These are phyloP conservation scores for Autographa pulchrina DNA, from an alignment of 2,888 invertebrate genomes.

Conservation along the genomic window DNA sequence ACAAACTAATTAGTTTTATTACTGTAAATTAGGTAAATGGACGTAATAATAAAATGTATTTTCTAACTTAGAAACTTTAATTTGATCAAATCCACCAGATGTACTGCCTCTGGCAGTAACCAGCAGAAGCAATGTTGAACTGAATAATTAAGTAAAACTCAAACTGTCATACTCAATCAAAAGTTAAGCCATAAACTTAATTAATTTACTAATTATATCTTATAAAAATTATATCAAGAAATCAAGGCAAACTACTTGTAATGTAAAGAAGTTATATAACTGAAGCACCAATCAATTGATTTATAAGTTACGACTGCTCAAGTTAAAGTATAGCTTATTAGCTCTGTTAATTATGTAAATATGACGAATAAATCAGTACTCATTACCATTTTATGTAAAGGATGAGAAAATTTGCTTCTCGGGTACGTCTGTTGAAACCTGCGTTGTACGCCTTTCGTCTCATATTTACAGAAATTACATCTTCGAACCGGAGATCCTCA, in stretches of 20 bases:
- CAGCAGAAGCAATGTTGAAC: too few relatives aligned
- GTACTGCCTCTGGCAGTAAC: too few relatives aligned
- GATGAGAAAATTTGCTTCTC: constrained; percentile 14
- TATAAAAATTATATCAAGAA: neutral
- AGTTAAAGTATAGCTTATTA: constrained; percentile 31
- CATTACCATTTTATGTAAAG: constrained; percentile 33
- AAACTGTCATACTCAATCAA: too few relatives aligned
- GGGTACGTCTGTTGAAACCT: constrained; percentile 13
- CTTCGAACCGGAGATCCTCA: constrained; percentile 69
- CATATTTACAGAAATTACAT: constrained; percentile 65
- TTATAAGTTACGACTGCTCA: constrained; percentile 20
- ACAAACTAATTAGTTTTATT: constrained; percentile 23
- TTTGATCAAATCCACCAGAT: too few relatives aligned
- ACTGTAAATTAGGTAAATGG: neutral
- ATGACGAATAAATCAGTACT: constrained; percentile 28
- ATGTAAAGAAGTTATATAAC: neutral
- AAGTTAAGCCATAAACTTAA: too few relatives aligned
- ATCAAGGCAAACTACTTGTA: neutral
- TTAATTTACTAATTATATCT: too few relatives aligned
- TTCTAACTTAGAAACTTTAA: neutral
- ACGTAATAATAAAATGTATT: neutral
- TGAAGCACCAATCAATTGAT: constrained; percentile 28
- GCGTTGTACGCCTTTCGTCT: constrained; percentile 27
- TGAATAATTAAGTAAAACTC: too few relatives aligned
- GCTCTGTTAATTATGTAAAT: constrained; percentile 46